phyloP scores from a whole-genome alignment of 2,888 invertebrate genomes.

The Perizoma affinitatum region DNA sequence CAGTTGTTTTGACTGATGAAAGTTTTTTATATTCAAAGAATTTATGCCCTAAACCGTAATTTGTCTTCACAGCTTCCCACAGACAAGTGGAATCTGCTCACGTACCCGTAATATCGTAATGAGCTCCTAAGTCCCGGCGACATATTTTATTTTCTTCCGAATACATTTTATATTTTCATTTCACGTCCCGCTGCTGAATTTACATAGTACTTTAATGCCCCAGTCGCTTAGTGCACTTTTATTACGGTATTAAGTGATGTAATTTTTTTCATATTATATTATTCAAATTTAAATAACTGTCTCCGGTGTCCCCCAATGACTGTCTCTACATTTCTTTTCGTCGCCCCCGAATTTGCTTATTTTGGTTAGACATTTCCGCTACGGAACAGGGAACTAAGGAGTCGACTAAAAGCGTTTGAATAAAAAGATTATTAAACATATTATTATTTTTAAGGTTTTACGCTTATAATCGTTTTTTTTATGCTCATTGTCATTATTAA shows the following conservation, averaged over 20 bases:
- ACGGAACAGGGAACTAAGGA: conserved; percentile 52
- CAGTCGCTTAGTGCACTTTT: conserved; percentile 85
- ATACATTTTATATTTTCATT: conserved; percentile 82
- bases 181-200: conserved; percentile 82
- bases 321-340: conserved; percentile 76
- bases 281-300: conserved; percentile 86
- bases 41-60: conserved; percentile 41
- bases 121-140: conserved; percentile 72
- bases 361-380: conserved; percentile 74
- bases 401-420: conserved; percentile 33
- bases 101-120: conserved; percentile 80
- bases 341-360: conserved; percentile 78
- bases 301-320: conserved; percentile 80
- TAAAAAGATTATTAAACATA: too few relatives aligned
- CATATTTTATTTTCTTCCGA: conserved; percentile 80
- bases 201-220: conserved; percentile 81
- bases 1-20: too few relatives aligned
- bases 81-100: conserved; percentile 76
- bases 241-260: conserved; percentile 85
- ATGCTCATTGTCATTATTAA: too few relatives aligned
- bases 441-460: too few relatives aligned
- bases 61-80: conserved; percentile 56
- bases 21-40: not conserved
- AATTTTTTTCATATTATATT: conserved; percentile 85
- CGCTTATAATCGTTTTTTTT: too few relatives aligned